phyloP scores from a whole-genome alignment of 2,888 invertebrate genomes.

The Epirrhoe tristata region DNA sequence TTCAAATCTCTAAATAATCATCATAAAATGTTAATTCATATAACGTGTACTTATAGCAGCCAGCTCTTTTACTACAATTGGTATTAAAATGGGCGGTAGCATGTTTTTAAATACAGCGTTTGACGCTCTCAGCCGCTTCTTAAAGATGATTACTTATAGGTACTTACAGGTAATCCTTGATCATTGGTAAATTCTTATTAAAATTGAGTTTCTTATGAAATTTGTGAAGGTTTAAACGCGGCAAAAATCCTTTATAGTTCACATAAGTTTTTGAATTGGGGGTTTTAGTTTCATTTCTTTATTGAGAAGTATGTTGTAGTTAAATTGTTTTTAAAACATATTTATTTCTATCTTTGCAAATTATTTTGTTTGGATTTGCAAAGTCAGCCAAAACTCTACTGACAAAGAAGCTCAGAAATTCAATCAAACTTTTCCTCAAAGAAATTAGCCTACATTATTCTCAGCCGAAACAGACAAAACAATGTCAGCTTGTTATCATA shows the following conservation, averaged over 20 bases:
- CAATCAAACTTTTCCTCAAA: background rate
- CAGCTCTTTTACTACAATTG: conserved; percentile 10
- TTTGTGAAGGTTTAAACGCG: background rate
- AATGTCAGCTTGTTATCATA: conserved; percentile 53
- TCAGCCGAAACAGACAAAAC: conserved; percentile 32
- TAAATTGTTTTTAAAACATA: too few species aligned
- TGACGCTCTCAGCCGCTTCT: conserved; percentile 52
- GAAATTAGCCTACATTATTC: background rate
- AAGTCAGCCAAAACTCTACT: background rate
- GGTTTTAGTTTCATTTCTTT: too few species aligned
- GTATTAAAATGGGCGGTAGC: conserved; percentile 59
- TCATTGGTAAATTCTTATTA: conserved; percentile 2
- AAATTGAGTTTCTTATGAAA: conserved; percentile 14
- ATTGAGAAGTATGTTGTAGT: too few species aligned
- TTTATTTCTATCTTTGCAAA: too few species aligned
- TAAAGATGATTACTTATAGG: conserved; percentile 58
- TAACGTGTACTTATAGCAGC: background rate
- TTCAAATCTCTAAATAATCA: too few species aligned
- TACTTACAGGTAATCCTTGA: conserved; percentile 37
- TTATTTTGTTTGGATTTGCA: too few species aligned
- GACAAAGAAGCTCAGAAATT: background rate
- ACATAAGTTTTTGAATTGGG: too few species aligned
- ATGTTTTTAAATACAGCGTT: conserved; percentile 54
- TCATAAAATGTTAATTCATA: too few species aligned
- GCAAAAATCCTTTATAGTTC: background rate